Percentiles rank a stretch among this genome's conserved stretches.
Conservation (phyloP, 2,888 invertebrate species). For the Phyllotreta striolata region DNA sequence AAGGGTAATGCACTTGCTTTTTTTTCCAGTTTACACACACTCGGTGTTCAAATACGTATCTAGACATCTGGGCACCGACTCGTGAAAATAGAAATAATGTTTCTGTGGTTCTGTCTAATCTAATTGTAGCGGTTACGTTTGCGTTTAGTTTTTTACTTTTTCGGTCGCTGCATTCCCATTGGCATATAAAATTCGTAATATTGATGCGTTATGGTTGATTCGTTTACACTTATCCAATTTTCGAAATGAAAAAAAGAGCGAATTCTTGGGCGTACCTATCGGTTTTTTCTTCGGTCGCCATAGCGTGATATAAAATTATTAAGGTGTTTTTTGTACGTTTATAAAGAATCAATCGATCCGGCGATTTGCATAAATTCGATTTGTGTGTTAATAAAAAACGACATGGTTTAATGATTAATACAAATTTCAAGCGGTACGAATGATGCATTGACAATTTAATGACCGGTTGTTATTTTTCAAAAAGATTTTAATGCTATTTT, state of each 20-base stretch:
- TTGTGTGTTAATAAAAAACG: constrained; percentile 10
- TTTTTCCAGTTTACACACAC: constrained; percentile 37
- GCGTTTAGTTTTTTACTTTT: constrained; percentile 14
- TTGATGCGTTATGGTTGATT: constrained; percentile 28
- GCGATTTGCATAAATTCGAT: constrained; percentile 9
- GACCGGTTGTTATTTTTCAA: constrained; percentile 9
- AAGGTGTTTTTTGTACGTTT: background rate
- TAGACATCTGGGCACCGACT: constrained; percentile 36
- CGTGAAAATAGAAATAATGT: constrained; percentile 29
- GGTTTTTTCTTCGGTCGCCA: background rate
- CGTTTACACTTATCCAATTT: constrained; percentile 17
- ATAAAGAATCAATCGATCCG: constrained; percentile 3
- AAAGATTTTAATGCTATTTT: constrained; percentile 9
- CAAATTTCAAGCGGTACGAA: constrained; percentile 7
- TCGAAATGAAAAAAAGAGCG: constrained; percentile 6
- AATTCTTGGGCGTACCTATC: background rate
- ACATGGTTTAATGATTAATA: constrained; percentile 2
- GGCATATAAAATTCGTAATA: constrained; percentile 14
- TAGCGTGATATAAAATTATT: background rate
- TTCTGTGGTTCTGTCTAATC: constrained; percentile 31
- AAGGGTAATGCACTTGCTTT: constrained; percentile 42
- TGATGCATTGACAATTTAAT: constrained; percentile 8
- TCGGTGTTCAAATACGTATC: constrained; percentile 36
- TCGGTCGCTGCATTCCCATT: constrained; percentile 2
- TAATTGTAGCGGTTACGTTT: constrained; percentile 27